Evolutionary conservation across 2,888 invertebrate genomes (phyloP).

Genomic region (Trichacis sp.): DNA sequence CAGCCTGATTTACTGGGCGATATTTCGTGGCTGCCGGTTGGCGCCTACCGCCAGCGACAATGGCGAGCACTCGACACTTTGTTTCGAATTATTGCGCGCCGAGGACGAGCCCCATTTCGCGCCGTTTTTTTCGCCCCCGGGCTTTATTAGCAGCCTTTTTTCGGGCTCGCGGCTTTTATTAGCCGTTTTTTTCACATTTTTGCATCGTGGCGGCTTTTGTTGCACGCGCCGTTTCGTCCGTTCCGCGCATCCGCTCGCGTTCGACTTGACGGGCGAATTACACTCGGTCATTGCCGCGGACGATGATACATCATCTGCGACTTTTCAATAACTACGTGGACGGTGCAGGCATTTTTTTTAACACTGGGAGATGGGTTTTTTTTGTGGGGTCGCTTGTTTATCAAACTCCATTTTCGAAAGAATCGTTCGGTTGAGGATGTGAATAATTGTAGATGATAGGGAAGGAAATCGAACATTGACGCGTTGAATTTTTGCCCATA

Average conservation of each 20-base stretch:
- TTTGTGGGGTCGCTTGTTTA: too few species aligned
- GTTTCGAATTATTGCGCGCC: constrained; percentile 64
- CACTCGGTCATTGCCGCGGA: constrained; percentile 9
- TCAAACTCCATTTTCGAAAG: too few species aligned
- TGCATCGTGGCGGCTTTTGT: constrained; percentile 54
- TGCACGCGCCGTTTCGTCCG: constrained; percentile 44
- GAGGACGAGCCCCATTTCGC: constrained; percentile 54
- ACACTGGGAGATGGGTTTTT: too few species aligned
- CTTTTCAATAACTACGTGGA: neutral
- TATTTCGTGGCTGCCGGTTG: constrained; percentile 64
- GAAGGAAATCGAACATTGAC: too few species aligned
- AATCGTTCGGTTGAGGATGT: too few species aligned
- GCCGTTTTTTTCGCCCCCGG: constrained; percentile 33
- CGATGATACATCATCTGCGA: neutral
- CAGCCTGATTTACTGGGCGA: constrained; percentile 65
- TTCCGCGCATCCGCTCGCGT: constrained; percentile 49
- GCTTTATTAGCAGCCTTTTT: constrained; percentile 46
- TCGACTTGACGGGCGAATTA: constrained; percentile 42
- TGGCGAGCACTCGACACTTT: constrained; percentile 66
- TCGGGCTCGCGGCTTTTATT: constrained; percentile 38
- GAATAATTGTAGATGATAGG: too few species aligned
- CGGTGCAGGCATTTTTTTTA: too few species aligned
- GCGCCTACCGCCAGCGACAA: constrained; percentile 61
- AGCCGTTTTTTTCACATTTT: constrained; percentile 45
- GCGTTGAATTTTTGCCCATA: too few species aligned